Base-by-base conservation (phyloP, 2,113 vertebrate genomes). In the Dasypus novemcinctus region DNA sequence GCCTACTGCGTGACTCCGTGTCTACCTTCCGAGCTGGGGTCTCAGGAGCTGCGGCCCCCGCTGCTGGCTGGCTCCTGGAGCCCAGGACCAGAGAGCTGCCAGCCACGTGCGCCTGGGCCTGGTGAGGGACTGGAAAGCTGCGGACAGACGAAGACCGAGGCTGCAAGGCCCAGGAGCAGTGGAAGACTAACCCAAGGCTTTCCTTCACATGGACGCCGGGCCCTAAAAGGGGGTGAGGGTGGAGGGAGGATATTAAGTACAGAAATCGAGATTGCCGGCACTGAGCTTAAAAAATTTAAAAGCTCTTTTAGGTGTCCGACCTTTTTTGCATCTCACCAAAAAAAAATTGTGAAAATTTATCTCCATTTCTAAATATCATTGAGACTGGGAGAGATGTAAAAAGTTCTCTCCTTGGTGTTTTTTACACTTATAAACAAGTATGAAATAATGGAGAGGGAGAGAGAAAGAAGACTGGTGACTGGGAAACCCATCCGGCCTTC, bases 341-440 rank as follows among this genome's bases (percentile, higher is more conserved):
- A 85, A 95, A 88, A 43, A 18, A 38, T 66, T 46, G 33, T 12
- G 11, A 94, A 87, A 87, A 95, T 81, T 88, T 23, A 23, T 49
- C n/a, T 88, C 69, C 57, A 59, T 84, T 86, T 87, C 10, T 74
- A 86, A 92, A 31, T 68, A 57, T 25, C 38, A 33, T 43, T 31
- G 76, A 84, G 49, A 46, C 31, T n/a, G 11, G n/a, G 49, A 52
- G 63, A 84, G 52, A 23, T 21, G 12, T 41, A 83, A 25, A 12
- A 33, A 23, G 49, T 38, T 63, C 31, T 64, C 72, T 57, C 57
- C 10, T 76, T 81, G 81, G 38, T 27, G 27, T 89, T 94, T 87
- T 80, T 94, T 68, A 80, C 2, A 15, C 49, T 74, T 79, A 57
- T 10, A 31, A 52, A n/a, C 41, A 64, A 54, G 41, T 57, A 38